Percentiles rank a stretch among this genome's conserved stretches.
Conservation (phyloP, 2,113 vertebrate genomes). For the Chionis minor region DNA sequence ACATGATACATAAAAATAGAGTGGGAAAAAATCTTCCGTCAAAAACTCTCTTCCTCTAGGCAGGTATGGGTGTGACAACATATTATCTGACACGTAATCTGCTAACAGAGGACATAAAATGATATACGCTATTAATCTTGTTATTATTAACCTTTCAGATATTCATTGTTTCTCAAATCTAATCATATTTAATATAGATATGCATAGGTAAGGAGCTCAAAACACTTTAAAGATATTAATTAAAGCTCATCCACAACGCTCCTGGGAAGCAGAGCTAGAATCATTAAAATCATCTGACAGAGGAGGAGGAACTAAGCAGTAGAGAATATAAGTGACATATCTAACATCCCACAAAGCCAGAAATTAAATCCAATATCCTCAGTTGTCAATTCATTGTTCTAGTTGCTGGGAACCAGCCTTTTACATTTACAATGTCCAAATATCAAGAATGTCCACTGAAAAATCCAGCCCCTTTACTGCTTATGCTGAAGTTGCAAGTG, state of each 20-base stretch:
- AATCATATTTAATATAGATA: neutral
- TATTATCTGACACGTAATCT: neutral
- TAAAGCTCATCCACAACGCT: slow-evolving; percentile 1
- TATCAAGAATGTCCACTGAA: neutral
- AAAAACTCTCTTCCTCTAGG: neutral
- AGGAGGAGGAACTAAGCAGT: neutral
- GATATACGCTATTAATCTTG: neutral
- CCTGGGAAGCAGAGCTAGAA: neutral
- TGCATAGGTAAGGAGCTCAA: neutral
- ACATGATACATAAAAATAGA: neutral
- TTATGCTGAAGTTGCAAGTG: neutral
- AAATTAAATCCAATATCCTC: neutral
- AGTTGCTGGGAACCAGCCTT: neutral
- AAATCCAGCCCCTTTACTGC: neutral
- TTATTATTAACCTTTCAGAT: neutral
- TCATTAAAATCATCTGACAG: slow-evolving; percentile 4
- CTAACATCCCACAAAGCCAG: neutral
- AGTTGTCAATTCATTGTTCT: neutral
- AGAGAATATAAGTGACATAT: neutral
- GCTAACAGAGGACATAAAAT: neutral
- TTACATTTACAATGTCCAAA: neutral
- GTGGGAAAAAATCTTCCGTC: neutral
- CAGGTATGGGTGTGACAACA: neutral
- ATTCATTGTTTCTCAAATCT: slow-evolving; percentile 7
- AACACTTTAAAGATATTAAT: slow-evolving; percentile 24